These are phyloP conservation scores for Anoplolepis gracilipes DNA, from an alignment of 1,140 invertebrate species.

Conservation along the genomic window DNA sequence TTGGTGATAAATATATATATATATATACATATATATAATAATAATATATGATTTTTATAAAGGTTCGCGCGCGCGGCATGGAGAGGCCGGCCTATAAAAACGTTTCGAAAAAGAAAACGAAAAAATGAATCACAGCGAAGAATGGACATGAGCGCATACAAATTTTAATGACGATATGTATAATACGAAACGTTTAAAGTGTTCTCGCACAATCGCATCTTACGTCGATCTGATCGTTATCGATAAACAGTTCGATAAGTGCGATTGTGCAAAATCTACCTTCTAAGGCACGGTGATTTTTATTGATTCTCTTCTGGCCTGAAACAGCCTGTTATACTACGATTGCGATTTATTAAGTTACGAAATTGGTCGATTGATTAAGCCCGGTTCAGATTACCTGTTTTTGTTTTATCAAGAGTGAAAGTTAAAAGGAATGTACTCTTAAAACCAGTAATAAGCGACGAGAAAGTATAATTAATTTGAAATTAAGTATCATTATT, in stretches of 20 bases:
- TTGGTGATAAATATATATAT: slow-evolving; percentile 80
- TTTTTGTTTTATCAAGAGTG: slow-evolving; percentile 16
- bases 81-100: slow-evolving; percentile 74
- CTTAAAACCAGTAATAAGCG: background rate
- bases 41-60: slow-evolving; percentile 78
- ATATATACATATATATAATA: slow-evolving; percentile 49
- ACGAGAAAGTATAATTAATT: slow-evolving; percentile 2
- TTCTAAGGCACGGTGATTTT: slow-evolving; percentile 45
- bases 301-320: slow-evolving; percentile 34
- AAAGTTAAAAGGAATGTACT: background rate
- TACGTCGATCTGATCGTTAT: slow-evolving; percentile 12
- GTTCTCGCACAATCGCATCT: slow-evolving; percentile 44
- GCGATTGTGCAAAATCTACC: slow-evolving; percentile 31
- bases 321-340: slow-evolving; percentile 1
- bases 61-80: slow-evolving; percentile 49
- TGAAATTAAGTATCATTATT: background rate
- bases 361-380: slow-evolving; percentile 32
- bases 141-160: slow-evolving; percentile 9
- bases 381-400: slow-evolving; percentile 34
- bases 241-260: slow-evolving; percentile 29
- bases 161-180: slow-evolving; percentile 46
- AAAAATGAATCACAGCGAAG: slow-evolving; percentile 7
- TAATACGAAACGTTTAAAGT: slow-evolving; percentile 41
- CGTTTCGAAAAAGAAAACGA: slow-evolving; percentile 51
- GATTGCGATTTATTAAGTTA: slow-evolving; percentile 30